phyloP scores from a whole-genome alignment of 1,140 invertebrate species.

The Tetranychus cinnabarinus region DNA sequence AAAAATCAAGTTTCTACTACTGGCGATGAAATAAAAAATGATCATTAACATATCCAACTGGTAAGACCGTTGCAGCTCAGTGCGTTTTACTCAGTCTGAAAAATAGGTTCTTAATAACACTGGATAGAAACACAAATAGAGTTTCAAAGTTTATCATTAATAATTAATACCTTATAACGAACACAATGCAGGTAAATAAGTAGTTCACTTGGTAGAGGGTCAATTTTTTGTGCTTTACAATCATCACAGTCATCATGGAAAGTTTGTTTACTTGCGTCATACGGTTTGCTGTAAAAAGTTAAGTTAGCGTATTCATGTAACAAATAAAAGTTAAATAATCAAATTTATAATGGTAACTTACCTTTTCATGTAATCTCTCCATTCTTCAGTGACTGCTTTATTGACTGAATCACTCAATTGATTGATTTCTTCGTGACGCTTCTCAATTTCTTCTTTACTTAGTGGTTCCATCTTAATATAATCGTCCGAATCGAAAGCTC shows the following conservation, averaged over 20 bases:
- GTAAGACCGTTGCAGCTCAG: too few species aligned
- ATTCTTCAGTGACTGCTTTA: not conserved
- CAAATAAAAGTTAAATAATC: not conserved
- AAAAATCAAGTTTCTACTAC: too few species aligned
- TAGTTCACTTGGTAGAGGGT: slow-evolving; percentile 65
- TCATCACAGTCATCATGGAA: slow-evolving; percentile 69
- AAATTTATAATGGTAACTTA: not conserved
- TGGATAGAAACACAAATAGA: not conserved
- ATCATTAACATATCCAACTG: too few species aligned
- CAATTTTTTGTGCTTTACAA: slow-evolving; percentile 66
- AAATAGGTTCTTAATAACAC: not conserved
- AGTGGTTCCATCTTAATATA: not conserved
- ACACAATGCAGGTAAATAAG: slow-evolving; percentile 88
- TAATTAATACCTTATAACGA: slow-evolving; percentile 43
- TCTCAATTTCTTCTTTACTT: not conserved
- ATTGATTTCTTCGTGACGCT: not conserved
- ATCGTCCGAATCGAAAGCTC: not conserved
- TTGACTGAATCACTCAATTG: not conserved
- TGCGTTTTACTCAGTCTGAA: not conserved
- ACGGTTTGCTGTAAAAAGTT: not conserved
- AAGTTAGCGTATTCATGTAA: not conserved
- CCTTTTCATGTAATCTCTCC: slow-evolving; percentile 1
- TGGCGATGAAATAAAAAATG: too few species aligned
- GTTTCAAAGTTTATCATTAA: not conserved
- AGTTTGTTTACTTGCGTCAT: slow-evolving; percentile 43